A percentile compares a stretch with the other conserved stretches of the same genome.
phyloP scores from a whole-genome alignment of 2,797 vertebrate species.

The Philypnodon macrostomus region DNA sequence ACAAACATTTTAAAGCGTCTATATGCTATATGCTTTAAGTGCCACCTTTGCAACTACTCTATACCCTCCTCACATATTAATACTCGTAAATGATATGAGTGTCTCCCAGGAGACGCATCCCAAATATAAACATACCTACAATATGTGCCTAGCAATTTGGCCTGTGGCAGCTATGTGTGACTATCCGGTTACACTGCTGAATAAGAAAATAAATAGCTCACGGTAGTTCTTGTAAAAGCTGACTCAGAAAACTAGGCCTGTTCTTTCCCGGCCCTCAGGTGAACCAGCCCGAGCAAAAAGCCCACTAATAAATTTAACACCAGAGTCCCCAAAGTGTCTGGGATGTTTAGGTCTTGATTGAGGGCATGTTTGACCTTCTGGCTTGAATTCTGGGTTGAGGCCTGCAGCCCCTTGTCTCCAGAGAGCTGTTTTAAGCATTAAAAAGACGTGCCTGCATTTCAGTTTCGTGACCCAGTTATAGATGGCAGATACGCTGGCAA shows the following conservation, averaged over 20 bases:
- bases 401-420: conserved; percentile 33
- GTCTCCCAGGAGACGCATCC: conserved; percentile 47
- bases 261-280: conserved; percentile 49
- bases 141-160: conserved; percentile 42
- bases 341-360: conserved; percentile 37
- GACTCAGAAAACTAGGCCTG: conserved; percentile 49
- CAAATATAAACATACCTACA: conserved; percentile 71
- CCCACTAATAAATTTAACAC: conserved; percentile 50
- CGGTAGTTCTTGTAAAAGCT: conserved; percentile 45
- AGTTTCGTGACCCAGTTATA: conserved; percentile 73
- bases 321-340: conserved; percentile 50
- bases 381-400: conserved; percentile 24
- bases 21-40: neutral
- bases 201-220: conserved; percentile 62
- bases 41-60: conserved; percentile 11
- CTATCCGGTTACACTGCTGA: conserved; percentile 66
- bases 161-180: conserved; percentile 42
- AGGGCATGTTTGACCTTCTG: conserved; percentile 58
- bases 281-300: conserved; percentile 36
- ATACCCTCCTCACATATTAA: conserved; percentile 50
- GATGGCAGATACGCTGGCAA: conserved; percentile 46
- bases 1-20: too few relatives aligned
- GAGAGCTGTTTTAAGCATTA: conserved; percentile 41
- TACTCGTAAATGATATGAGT: conserved; percentile 39
- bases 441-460: conserved; percentile 53